Conservation (phyloP, 37 sponge, comb jelly and placozoan species). For the Petrosia ficiformis region DNA sequence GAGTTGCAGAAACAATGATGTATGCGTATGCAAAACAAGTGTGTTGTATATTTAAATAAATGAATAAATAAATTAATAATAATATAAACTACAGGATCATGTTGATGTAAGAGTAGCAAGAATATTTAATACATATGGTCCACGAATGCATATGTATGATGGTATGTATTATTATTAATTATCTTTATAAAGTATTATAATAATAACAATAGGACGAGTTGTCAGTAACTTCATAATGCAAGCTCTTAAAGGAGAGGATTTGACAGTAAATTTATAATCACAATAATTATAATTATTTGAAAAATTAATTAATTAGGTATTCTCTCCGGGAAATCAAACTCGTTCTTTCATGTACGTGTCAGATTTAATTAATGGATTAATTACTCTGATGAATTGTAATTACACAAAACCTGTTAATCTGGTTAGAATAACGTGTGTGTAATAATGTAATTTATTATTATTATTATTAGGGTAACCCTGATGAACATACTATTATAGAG, state of each 20-base stretch:
- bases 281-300: background rate
- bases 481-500: conserved; percentile 81
- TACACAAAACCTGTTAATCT: conserved; percentile 75
- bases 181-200: background rate
- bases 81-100: conserved; percentile 59
- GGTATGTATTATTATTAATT: conserved; percentile 43
- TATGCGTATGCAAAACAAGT: conserved; percentile 85
- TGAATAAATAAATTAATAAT: background rate
- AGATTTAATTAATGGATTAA: conserved; percentile 86
- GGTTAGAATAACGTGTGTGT: conserved; percentile 20
- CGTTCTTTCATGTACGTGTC: conserved; percentile 91
- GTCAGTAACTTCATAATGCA: conserved; percentile 96
- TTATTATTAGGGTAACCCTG: conserved; percentile 75
- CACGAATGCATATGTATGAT: conserved; percentile 95
- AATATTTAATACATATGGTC: conserved; percentile 97
- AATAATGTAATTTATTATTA: background rate
- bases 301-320: conserved; percentile 41
- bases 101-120: conserved; percentile 91
- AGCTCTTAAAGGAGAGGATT: conserved; percentile 64
- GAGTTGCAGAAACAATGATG: conserved; percentile 92
- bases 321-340: conserved; percentile 81
- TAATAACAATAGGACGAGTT: conserved; percentile 64
- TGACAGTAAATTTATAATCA: conserved; percentile 55
- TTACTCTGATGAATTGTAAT: conserved; percentile 85
- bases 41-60: conserved; percentile 8